Conservation (phyloP, 2,888 invertebrate genomes). For the Exocentrus adspersus region DNA sequence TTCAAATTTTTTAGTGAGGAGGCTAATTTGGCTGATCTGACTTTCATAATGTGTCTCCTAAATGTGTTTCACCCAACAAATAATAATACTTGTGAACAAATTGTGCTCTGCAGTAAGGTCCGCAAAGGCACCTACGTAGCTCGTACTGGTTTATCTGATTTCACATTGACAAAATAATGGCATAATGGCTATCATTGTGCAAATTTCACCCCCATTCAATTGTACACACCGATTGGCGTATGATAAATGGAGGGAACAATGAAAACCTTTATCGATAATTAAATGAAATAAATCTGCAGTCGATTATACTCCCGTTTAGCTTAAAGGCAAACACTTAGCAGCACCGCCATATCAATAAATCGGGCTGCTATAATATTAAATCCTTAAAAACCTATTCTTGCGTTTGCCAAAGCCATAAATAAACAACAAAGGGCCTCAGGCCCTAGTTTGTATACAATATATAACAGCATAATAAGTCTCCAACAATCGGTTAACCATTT, state of each 20-base stretch:
- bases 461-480: slow-evolving; percentile 53
- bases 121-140: too few species aligned
- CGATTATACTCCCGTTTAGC: slow-evolving; percentile 32
- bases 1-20: too few species aligned
- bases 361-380: slow-evolving; percentile 34
- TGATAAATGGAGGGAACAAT: slow-evolving; percentile 28
- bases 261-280: slow-evolving; percentile 29
- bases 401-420: slow-evolving; percentile 48
- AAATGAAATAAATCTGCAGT: slow-evolving; percentile 33
- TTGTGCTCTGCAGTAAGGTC: too few species aligned
- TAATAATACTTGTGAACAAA: too few species aligned
- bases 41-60: too few species aligned
- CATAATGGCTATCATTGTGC: slow-evolving; percentile 2
- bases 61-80: too few species aligned
- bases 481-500: slow-evolving; percentile 56
- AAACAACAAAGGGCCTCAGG: slow-evolving; percentile 41
- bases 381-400: slow-evolving; percentile 43
- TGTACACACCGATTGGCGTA: slow-evolving; percentile 8
- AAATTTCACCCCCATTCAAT: slow-evolving; percentile 3
- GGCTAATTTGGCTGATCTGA: too few species aligned
- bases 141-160: slow-evolving; percentile 5
- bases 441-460: slow-evolving; percentile 52
- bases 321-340: slow-evolving; percentile 28
- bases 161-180: neutral
- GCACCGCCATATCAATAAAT: slow-evolving; percentile 32